phyloP scores from a whole-genome alignment of 1,140 invertebrate genomes.

The Ostrea denselamellosa region DNA sequence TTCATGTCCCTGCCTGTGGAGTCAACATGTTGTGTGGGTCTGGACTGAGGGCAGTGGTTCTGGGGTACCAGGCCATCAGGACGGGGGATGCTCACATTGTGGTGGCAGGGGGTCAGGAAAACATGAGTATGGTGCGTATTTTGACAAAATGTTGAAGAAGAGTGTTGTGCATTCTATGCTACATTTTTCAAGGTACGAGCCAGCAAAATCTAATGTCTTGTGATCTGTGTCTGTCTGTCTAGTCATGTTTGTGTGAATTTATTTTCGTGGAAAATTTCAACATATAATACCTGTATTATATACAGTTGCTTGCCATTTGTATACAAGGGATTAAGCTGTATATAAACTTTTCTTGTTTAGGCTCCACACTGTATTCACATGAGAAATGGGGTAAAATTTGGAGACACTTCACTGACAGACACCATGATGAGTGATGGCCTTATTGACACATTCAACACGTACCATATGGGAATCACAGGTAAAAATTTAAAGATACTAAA shows the following conservation, averaged over 20 bases:
- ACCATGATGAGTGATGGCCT: conserved; percentile 89
- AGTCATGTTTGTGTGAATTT: too few species aligned
- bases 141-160: too few species aligned
- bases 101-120: conserved; percentile 91
- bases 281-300: too few species aligned
- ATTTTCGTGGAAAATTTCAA: too few species aligned
- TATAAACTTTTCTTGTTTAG: conserved; percentile 62
- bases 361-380: conserved; percentile 86
- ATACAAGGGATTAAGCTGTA: too few species aligned
- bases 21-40: conserved; percentile 94
- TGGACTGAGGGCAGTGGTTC: conserved; percentile 87
- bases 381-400: conserved; percentile 86
- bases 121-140: conserved; percentile 84
- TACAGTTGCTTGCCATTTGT: too few species aligned
- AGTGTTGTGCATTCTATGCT: too few species aligned
- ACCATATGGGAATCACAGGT: conserved; percentile 93
- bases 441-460: conserved; percentile 88
- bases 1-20: conserved; percentile 86
- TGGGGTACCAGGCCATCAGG: conserved; percentile 86
- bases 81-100: conserved; percentile 86
- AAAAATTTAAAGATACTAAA: conserved; percentile 41
- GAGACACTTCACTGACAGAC: conserved; percentile 84
- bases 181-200: too few species aligned
- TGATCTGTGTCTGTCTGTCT: too few species aligned
- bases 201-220: too few species aligned